Conservation (phyloP, 2,888 invertebrate genomes). For the Sylvicola cinctus region DNA sequence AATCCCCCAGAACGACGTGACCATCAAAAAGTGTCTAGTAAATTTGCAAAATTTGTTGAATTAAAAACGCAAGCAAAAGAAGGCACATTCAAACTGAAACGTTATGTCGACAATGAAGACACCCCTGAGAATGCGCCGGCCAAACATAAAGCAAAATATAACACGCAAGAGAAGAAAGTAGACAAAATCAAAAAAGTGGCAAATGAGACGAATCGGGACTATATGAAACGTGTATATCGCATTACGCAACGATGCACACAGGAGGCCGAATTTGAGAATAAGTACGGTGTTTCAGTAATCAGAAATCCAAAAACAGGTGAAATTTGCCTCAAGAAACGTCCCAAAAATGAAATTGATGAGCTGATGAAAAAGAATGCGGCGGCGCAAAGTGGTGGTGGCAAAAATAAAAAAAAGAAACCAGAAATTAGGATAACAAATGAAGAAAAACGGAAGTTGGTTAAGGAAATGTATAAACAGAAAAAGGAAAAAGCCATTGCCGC, state of each 20-base stretch:
- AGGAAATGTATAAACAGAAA: conserved; percentile 13
- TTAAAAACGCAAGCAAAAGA: conserved; percentile 28
- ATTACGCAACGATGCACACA: conserved; percentile 38
- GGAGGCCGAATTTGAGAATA: conserved; percentile 38
- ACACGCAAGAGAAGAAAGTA: conserved; percentile 8
- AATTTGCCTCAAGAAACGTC: conserved; percentile 25
- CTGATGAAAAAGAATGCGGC: conserved; percentile 25
- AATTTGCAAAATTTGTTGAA: conserved; percentile 40
- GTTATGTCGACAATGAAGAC: conserved; percentile 15
- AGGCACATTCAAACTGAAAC: conserved; percentile 8
- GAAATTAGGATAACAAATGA: conserved; percentile 11
- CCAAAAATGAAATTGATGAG: conserved; percentile 31
- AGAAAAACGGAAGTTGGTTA: conserved; percentile 26
- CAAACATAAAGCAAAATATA: no score
- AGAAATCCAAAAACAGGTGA: conserved; percentile 30
- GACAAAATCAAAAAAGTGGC: conserved; percentile 35
- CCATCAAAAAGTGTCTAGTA: conserved; percentile 53
- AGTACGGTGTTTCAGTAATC: conserved; percentile 35
- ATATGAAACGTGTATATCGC: conserved; percentile 41
- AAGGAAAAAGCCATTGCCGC: conserved; percentile 9
- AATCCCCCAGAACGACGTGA: conserved; percentile 48
- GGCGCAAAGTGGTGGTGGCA: conserved; percentile 9
- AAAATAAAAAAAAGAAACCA: conserved; percentile 20
- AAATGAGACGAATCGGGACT: conserved; percentile 39
- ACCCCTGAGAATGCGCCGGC: conserved; percentile 10